Conservation (phyloP, 37 sponge, comb jelly and placozoan genomes). For the Bolinopsis microptera region DNA sequence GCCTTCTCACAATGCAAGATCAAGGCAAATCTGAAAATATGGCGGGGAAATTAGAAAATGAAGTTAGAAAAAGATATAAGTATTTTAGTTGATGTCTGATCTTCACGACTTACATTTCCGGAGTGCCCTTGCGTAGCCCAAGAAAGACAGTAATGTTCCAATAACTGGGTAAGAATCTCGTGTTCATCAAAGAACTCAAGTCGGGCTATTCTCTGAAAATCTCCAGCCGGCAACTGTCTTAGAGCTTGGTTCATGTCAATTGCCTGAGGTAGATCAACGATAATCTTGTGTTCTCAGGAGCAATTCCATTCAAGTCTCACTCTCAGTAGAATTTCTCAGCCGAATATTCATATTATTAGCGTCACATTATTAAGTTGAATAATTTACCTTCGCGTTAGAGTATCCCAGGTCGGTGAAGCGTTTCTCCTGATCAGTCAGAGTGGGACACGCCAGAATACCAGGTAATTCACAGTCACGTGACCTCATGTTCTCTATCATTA, state of each 20-base stretch:
- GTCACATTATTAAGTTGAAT: no score
- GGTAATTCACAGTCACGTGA: slow-evolving; percentile 17
- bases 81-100: no score
- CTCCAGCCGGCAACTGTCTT: neutral
- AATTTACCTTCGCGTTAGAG: neutral
- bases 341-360: no score
- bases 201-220: neutral
- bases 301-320: no score
- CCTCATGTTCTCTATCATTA: slow-evolving; percentile 47
- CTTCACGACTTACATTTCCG: neutral
- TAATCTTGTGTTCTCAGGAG: no score
- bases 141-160: slow-evolving; percentile 9
- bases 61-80: no score
- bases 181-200: slow-evolving; percentile 17
- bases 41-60: no score
- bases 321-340: no score
- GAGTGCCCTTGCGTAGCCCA: neutral
- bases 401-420: neutral
- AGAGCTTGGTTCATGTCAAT: slow-evolving; percentile 1
- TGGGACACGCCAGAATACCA: slow-evolving; percentile 47
- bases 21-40: no score
- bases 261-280: neutral
- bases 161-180: neutral
- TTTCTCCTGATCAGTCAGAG: neutral
- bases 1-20: no score